Percentiles rank a stretch among this genome's conserved stretches.
phyloP scores from a whole-genome alignment of 2,113 vertebrate species.

The Dasyurus viverrinus region DNA sequence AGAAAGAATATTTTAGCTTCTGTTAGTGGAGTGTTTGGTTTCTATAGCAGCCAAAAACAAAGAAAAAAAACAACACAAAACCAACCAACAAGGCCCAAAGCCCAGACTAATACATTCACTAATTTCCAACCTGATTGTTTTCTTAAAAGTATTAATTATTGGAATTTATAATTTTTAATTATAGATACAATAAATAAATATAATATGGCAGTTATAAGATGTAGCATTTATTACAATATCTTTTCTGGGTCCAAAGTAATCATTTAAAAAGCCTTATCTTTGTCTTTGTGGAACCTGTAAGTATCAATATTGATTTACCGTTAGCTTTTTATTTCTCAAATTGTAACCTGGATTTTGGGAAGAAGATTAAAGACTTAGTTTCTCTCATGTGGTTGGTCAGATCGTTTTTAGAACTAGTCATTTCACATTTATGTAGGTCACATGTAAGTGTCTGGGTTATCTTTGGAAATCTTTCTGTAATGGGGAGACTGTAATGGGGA shows the following conservation, averaged over 20 bases:
- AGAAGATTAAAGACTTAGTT: neutral
- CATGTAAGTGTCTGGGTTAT: neutral
- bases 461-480: constrained; percentile 13
- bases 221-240: neutral
- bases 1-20: constrained; percentile 42
- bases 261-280: constrained; percentile 44
- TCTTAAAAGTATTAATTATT: constrained; percentile 35
- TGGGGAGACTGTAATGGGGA: neutral
- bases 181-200: neutral
- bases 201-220: constrained; percentile 10
- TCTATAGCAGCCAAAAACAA: neutral
- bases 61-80: too few relatives aligned
- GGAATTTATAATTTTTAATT: neutral
- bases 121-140: constrained; percentile 35
- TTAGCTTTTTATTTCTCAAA: constrained; percentile 18
- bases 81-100: neutral
- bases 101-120: neutral
- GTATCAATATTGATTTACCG: constrained; percentile 13
- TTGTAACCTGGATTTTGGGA: constrained; percentile 1
- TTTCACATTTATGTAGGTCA: neutral
- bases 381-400: constrained; percentile 10
- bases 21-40: constrained; percentile 37
- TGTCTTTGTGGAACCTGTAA: constrained; percentile 6
- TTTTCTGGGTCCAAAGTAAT: constrained; percentile 27
- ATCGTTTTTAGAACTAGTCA: constrained; percentile 14